These are phyloP conservation scores for Aplodontia rufa DNA, from an alignment of 2,113 vertebrate genomes.

Conservation along the genomic window DNA sequence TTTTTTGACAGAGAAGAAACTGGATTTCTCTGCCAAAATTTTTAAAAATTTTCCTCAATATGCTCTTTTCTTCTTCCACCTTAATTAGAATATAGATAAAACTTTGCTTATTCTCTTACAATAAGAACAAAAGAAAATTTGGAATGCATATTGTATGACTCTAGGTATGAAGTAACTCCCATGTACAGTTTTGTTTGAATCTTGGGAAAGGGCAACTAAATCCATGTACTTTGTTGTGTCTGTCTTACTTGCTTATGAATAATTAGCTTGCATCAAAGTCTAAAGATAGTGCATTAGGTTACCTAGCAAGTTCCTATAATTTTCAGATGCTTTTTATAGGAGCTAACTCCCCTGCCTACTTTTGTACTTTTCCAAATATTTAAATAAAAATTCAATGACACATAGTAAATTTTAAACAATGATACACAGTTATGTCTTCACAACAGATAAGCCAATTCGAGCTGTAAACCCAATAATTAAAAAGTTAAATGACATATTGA, in stretches of 20 bases:
- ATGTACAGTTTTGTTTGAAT: neutral
- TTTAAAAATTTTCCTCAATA: too few relatives aligned
- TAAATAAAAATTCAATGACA: conserved; percentile 10
- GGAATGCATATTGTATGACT: neutral
- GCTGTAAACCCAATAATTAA: neutral
- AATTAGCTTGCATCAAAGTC: neutral
- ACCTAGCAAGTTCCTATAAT: neutral
- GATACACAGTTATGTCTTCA: neutral
- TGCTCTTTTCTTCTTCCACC: neutral
- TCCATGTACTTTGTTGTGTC: neutral
- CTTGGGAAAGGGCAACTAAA: neutral
- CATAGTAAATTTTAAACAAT: conserved; percentile 8
- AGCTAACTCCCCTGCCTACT: neutral
- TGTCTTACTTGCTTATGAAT: neutral
- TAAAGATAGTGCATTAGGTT: conserved; percentile 11
- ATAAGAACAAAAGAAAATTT: neutral
- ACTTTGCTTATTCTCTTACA: neutral
- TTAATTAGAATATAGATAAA: neutral
- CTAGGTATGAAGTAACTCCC: neutral
- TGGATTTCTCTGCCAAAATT: neutral
- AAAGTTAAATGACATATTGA: neutral
- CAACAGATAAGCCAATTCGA: neutral
- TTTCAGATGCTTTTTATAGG: conserved; percentile 9
- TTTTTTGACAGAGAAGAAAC: neutral
- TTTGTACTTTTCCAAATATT: neutral